Base-by-base conservation (phyloP, 2,797 vertebrate genomes). In the Rhinella marina region DNA sequence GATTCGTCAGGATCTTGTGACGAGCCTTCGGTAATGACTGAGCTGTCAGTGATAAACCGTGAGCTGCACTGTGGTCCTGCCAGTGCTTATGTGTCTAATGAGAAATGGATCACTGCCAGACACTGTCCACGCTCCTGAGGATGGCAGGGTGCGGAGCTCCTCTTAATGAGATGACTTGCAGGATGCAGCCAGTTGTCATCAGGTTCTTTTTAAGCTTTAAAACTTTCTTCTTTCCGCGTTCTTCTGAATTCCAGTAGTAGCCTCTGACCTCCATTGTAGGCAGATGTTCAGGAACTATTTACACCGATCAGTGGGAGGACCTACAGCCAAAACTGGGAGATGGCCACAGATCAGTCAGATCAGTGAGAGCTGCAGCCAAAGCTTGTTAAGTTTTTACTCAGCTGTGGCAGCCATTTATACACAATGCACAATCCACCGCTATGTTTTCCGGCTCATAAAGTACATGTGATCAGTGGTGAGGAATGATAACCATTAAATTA, bases 1-100 rank as follows among this genome's bases (percentile, higher is more conserved):
- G 81, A 84, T 88, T 56, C 75, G 84, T 88, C 87, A 84, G 54
- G 79, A 88, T 88, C 73, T 25, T 62, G 64, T 75, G 68, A 82
- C 68, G 21, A 82, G 85, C 64, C 50, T 59, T 41, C 61, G 59
- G 64, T 87, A 82, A 82, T 86, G 85, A 86, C 76, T 70, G 84
- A 86, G 61, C 78, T 81, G 85, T 86, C 85, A 81, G 64, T 86
- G 85, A 86, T 86, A 57, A 81, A 81, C 50, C 21, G 3, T 21
- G 17, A 52, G 81, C 50, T 54, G 50, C 61, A 27, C 61, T n/a
- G 54, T 41, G 86, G 86, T 75, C 61, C 72, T 83, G 86, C 73
- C 81, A 66, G 27, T 25, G 81, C 41, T 52, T 56, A 61, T 41
- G 81, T 32, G 64, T 14, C 57, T 86, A 86, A 86, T 86, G 52